Evolutionary conservation across 2,888 invertebrate genomes (phyloP), one percentile per base, ranked within the genome.

Genomic region (Tachina lurida): DNA sequence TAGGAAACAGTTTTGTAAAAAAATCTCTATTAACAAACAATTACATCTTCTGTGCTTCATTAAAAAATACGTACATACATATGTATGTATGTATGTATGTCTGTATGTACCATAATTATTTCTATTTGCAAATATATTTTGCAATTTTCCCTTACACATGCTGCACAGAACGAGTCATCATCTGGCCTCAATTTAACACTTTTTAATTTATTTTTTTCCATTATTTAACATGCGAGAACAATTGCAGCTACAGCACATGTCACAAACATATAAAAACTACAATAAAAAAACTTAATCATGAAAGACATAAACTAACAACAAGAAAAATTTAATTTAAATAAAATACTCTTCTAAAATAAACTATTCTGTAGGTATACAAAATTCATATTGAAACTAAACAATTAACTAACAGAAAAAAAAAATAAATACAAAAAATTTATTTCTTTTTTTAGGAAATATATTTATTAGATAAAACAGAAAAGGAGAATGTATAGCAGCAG

Each of bases 71-170:
- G 31, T 7, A 7, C 31, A 3, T 22, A 22, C 3, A 7, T 31
- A 5, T 31, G 31, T 31, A 31, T 2, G 7, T 31, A 31, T 31
- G 31, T 31, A 31, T 3, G 3, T 22, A 22, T 22, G 22, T 22
- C 1, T 2, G 22, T 22, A 22, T 3, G 10, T 19, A 22, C n/a
- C n/a, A n/a, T n/a, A n/a, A n/a, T n/a, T n/a, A n/a, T 49, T 49
- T 13, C 17, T 10, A 10, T 54, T 15, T 17, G n/a, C 10, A 54
- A 43, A 43, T 54, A 31, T 12, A n/a, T 60, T 60, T 70, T 56
- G 1, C n/a, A 15, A 31, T 86, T 82, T 79, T 49, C 82, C 84
- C 85, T 89, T 63, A 52, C 85, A 56, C 65, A 63, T 89, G 88
- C 73, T 88, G 31, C 79, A 45, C 13, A 54, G 41, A 1, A 3